Conservation (phyloP, 2,797 vertebrate species). For the Sebastes umbrosus region DNA sequence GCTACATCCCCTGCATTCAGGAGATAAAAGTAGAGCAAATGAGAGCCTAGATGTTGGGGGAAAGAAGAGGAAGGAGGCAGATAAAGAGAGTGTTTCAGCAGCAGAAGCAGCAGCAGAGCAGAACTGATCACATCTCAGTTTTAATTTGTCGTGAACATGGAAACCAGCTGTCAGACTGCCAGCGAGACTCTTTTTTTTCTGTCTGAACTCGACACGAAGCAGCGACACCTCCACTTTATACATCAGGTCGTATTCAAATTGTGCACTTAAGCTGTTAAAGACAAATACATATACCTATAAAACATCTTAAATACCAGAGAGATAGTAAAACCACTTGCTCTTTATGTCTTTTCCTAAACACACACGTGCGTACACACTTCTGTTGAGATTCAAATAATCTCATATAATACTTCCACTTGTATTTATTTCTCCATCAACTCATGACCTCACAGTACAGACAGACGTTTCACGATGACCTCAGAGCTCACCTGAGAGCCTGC, state of each 20-base stretch:
- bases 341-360: background rate
- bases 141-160: slow-evolving; percentile 33
- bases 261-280: background rate
- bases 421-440: background rate
- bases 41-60: slow-evolving; percentile 18
- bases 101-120: slow-evolving; percentile 29
- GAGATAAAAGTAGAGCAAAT: slow-evolving; percentile 24
- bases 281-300: background rate
- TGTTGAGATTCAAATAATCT: background rate
- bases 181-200: background rate
- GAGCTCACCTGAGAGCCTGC: background rate
- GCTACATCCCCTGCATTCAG: slow-evolving; percentile 33
- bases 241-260: background rate
- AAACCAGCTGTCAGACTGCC: slow-evolving; percentile 32
- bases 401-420: background rate
- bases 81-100: slow-evolving; percentile 20
- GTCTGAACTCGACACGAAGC: background rate
- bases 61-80: slow-evolving; percentile 15
- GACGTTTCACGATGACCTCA: background rate
- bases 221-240: background rate
- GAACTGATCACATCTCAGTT: slow-evolving; percentile 35
- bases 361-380: background rate
- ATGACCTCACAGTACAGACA: background rate
- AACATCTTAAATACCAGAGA: background rate
- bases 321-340: background rate